phyloP scores from a whole-genome alignment of 1,140 invertebrate species.

The Helicoverpa zea region DNA sequence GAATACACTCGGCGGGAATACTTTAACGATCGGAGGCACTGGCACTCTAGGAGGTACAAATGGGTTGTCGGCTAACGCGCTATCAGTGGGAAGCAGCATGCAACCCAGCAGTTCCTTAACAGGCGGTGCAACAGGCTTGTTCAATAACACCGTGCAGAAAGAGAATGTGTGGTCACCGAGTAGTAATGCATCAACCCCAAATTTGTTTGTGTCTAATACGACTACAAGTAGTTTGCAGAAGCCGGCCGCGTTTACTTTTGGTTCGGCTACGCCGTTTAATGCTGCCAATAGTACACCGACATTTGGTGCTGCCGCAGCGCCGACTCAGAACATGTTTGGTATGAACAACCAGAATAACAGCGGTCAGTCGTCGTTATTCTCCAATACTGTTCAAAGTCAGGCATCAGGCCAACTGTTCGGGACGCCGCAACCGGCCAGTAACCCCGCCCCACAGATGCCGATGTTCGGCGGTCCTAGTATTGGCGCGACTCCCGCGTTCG shows the following conservation, averaged over 20 bases:
- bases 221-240: slow-evolving; percentile 49
- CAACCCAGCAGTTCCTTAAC: slow-evolving; percentile 17
- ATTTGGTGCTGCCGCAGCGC: slow-evolving; percentile 61
- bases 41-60: slow-evolving; percentile 32
- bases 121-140: slow-evolving; percentile 41
- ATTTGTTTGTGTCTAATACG: slow-evolving; percentile 50
- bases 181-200: slow-evolving; percentile 46
- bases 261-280: slow-evolving; percentile 47
- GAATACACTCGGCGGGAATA: slow-evolving; percentile 7
- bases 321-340: slow-evolving; percentile 65
- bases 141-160: slow-evolving; percentile 62
- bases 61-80: slow-evolving; percentile 51
- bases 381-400: slow-evolving; percentile 56
- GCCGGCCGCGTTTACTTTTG: slow-evolving; percentile 53
- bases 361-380: slow-evolving; percentile 62
- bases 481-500: slow-evolving; percentile 62
- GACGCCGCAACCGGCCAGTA: slow-evolving; percentile 52
- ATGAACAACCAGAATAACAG: slow-evolving; percentile 60
- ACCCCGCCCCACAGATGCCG: slow-evolving; percentile 55
- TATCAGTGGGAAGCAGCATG: slow-evolving; percentile 50
- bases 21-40: slow-evolving; percentile 2
- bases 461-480: slow-evolving; percentile 66
- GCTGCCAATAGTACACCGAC: slow-evolving; percentile 46
- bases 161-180: slow-evolving; percentile 63
- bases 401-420: slow-evolving; percentile 65